A percentile compares a stretch with the other conserved stretches of the same genome.
phyloP scores from a whole-genome alignment of 2,797 vertebrate genomes.

The Ctenosaura bakeri region DNA sequence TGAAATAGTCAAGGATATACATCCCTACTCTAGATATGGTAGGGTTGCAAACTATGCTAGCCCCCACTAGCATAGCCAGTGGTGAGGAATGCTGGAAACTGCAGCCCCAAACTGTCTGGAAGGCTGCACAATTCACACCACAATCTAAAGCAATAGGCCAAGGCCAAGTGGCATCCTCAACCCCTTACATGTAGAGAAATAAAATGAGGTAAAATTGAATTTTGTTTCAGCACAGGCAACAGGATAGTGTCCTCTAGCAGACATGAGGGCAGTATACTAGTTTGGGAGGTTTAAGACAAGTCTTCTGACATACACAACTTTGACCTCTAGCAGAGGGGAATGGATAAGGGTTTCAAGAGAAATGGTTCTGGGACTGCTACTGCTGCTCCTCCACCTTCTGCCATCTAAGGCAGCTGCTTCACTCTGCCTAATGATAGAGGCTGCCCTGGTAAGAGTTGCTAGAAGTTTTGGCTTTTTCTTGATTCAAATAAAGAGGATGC shows the following conservation, averaged over 20 bases:
- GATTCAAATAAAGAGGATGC: slow-evolving; percentile 27
- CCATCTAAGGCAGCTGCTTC: background rate
- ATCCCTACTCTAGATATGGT: no score
- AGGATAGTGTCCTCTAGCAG: background rate
- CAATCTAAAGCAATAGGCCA: no score
- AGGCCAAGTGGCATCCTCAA: background rate
- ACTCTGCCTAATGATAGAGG: background rate
- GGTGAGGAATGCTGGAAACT: no score
- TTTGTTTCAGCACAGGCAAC: background rate
- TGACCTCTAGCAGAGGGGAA: background rate
- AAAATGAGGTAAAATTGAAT: background rate
- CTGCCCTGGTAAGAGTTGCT: background rate
- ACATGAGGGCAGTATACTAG: background rate
- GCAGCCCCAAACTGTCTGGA: no score
- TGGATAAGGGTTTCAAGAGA: background rate
- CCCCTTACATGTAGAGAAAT: background rate
- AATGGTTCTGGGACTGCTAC: background rate
- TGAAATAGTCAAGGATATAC: no score
- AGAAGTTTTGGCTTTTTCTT: slow-evolving; percentile 16
- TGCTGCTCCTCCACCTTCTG: no score
- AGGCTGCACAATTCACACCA: no score
- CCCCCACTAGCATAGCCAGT: no score
- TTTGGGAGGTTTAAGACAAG: background rate
- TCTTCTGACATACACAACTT: background rate
- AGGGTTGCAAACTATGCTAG: no score